Evolutionary conservation across 2,888 invertebrate genomes (phyloP), one percentile per base, ranked within the genome.

Genomic region (Caenorhabditis sp.): DNA sequence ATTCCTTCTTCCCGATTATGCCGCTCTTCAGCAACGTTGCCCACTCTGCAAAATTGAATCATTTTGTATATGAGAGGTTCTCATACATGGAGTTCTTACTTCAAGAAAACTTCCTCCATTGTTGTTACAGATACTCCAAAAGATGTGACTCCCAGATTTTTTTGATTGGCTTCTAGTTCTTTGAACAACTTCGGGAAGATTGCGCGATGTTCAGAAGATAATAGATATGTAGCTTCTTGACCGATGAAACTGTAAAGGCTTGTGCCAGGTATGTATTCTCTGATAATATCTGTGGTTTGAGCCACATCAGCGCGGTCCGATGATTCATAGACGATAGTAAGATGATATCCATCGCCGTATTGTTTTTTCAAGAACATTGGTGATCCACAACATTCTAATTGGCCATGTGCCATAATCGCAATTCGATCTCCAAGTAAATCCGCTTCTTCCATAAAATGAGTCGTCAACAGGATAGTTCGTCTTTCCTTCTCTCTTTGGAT

Each of bases 391-490:
- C 94, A 94, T 85, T 93, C 92, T 52, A 94, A 89, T 49, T 91
- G 91, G 0, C 94, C 94, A 58, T 92, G 91, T 1, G 93, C 92
- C 93, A 95, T 93, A 68, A 95, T 94, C 10, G 93, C 94, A 78
- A 94, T 93, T 0, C 82, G 68, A 89, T 94, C 94, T 0, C 94
- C 94, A 1, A 94, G 90, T 53, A 93, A 90, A 88, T 95, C 94
- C 1, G 94, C 94, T 89, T 95, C 94, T 85, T 94, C 94, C 94
- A 94, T 94, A 87, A 93, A 94, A 88, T 94, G 93, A 0, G 93
- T 93, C 0, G 94, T 93, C 70, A 95, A 89, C 56, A 95, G 90
- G 86, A 95, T 91, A 0, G 94, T 93, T 31, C 78, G 52, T 23
- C 71, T 66, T 89, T 89, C 89, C 50, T 91, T 89, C 78, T 91